phyloP scores from a whole-genome alignment of 64 coral and sea anemone species.

The Catalaphyllia jardinei region DNA sequence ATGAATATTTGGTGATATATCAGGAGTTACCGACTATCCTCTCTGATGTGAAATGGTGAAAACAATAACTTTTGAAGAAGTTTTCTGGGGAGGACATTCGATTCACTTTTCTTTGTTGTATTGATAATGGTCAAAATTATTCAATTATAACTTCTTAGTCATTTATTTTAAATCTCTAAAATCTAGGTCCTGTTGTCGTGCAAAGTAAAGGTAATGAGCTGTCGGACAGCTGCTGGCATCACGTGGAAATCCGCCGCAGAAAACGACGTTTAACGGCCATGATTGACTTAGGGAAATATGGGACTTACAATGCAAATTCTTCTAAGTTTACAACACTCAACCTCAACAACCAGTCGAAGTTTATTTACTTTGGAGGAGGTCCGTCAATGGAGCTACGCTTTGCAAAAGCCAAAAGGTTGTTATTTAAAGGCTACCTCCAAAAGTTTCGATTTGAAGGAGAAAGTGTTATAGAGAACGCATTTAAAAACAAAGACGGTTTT shows the following conservation, averaged over 20 bases:
- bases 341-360: constrained; percentile 22
- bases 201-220: not conserved
- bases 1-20: too few relatives aligned
- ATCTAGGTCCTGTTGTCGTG: constrained; percentile 26
- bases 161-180: not conserved
- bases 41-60: not conserved
- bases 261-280: constrained; percentile 3
- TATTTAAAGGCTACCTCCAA: constrained; percentile 47
- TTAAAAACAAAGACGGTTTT: not conserved
- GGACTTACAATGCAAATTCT: not conserved
- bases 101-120: not conserved
- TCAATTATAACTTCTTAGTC: too few relatives aligned
- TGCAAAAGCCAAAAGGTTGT: constrained; percentile 15
- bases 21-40: not conserved
- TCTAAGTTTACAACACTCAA: constrained; percentile 6
- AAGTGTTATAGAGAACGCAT: constrained; percentile 37
- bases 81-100: not conserved
- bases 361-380: constrained; percentile 58
- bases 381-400: not conserved
- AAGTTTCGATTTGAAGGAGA: constrained; percentile 45
- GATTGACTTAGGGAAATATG: constrained; percentile 2
- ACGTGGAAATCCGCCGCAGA: constrained; percentile 36
- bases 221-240: constrained; percentile 40
- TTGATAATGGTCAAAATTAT: not conserved
- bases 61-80: not conserved